Evolutionary conservation across 2,888 invertebrate genomes (phyloP).

Genomic region (Crepidodera aurea): DNA sequence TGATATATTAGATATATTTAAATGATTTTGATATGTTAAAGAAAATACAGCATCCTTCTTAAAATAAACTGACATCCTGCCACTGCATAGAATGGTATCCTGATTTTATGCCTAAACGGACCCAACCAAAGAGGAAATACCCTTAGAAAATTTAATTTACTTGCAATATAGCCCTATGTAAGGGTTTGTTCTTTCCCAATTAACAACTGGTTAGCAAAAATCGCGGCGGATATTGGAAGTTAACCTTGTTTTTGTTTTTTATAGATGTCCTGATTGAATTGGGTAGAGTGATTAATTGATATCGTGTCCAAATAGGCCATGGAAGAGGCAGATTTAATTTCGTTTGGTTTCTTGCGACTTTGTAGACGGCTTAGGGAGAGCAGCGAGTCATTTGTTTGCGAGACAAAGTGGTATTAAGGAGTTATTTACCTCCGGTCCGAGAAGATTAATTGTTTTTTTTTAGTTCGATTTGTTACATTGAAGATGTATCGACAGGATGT

Average conservation of each 20-base stretch:
- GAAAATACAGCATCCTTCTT: too few species aligned
- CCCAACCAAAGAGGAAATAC: conserved; percentile 34
- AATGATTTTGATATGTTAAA: too few species aligned
- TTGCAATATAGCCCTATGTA: conserved; percentile 40
- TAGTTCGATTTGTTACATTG: neutral
- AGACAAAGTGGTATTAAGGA: conserved; percentile 7
- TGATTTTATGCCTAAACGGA: too few species aligned
- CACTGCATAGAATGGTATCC: too few species aligned
- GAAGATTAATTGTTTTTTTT: neutral
- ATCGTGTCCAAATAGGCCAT: conserved; percentile 19
- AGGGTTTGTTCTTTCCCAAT: conserved; percentile 49
- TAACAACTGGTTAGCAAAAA: conserved; percentile 55
- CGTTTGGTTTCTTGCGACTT: conserved; percentile 9
- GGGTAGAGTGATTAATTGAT: conserved; percentile 46
- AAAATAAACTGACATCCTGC: too few species aligned
- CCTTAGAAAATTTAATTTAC: conserved; percentile 50
- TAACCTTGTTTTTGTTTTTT: conserved; percentile 46
- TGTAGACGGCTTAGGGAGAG: neutral
- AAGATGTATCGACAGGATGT: neutral
- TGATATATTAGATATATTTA: too few species aligned
- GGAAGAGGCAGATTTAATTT: conserved; percentile 7
- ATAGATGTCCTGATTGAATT: conserved; percentile 35
- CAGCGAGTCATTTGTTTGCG: conserved; percentile 8
- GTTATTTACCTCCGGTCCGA: neutral
- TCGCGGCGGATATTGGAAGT: conserved; percentile 45